Percentiles rank a stretch among this genome's conserved stretches.
Conservation (phyloP, 2,888 invertebrate species). For the Euspilapteryx auroguttella region DNA sequence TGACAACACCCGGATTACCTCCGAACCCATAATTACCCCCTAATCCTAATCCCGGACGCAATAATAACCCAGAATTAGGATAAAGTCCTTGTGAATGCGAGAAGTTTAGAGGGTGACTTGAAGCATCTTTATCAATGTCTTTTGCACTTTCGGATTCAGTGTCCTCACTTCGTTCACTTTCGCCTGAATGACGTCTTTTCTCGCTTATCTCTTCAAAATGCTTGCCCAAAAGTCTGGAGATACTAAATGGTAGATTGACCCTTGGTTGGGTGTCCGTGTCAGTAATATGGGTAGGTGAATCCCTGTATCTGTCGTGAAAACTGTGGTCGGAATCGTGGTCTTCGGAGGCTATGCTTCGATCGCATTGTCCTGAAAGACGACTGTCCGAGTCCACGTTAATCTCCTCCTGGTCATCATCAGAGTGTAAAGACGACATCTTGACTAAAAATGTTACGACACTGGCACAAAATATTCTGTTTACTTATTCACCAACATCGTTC, state of each 20-base stretch:
- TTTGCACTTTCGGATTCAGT: conserved; percentile 53
- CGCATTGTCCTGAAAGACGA: conserved; percentile 55
- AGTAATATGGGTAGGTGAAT: conserved; percentile 54
- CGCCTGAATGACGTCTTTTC: conserved; percentile 47
- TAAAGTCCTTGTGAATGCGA: conserved; percentile 42
- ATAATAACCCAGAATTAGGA: conserved; percentile 33
- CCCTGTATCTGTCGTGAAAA: conserved; percentile 42
- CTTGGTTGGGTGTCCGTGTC: conserved; percentile 53
- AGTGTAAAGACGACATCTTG: conserved; percentile 54
- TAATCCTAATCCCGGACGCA: conserved; percentile 45
- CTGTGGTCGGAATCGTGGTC: conserved; percentile 59
- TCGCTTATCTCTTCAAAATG: conserved; percentile 67
- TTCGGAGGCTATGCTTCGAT: conserved; percentile 58
- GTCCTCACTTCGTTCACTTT: conserved; percentile 54
- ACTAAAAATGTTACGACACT: conserved; percentile 17
- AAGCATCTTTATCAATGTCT: conserved; percentile 35
- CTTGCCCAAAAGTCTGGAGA: conserved; percentile 78
- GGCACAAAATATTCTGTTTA: conserved; percentile 18
- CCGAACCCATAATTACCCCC: conserved; percentile 59
- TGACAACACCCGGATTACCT: conserved; percentile 73
- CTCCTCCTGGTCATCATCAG: conserved; percentile 68
- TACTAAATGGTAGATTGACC: conserved; percentile 74
- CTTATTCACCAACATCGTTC: conserved; percentile 14
- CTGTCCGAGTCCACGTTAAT: conserved; percentile 71
- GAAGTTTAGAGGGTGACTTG: conserved; percentile 36